Evolutionary conservation across 2,113 vertebrate genomes (phyloP), one percentile per base, ranked within the genome.

Genomic region (Gasterosteus aculeatus): DNA sequence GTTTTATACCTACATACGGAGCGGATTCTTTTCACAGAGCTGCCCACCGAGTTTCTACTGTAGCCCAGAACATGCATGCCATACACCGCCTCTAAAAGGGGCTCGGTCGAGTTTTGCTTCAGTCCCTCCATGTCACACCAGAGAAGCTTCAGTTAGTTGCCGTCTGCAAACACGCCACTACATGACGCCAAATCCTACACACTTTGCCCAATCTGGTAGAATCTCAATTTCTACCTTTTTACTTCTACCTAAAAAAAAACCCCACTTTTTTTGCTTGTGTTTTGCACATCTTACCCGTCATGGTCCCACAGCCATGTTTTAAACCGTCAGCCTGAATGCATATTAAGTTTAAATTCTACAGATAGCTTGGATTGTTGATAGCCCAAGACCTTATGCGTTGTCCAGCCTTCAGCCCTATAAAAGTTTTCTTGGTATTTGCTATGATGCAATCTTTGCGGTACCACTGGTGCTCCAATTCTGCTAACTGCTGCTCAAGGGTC

Each of bases 401-500:
- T 11, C 38, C 1, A 26, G 0, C n/a, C 7, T 46, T 41, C 8
- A 44, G 0, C 22, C 7, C 22, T 47, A 33, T 44, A 68, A 16
- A 29, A 35, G 7, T 41, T n/a, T 56, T 1, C 38, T 60, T n/a
- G 7, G 26, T 65, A 14, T 82, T 75, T 60, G 3, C 51, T 73
- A 2, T 54, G 56, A 72, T 71, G 44, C 71, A 57, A 38, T 49
- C 8, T 22, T 1, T 31, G 16, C 26, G 54, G 11, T 62, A 51
- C 65, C 18, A 19, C 69, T 61, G 53, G 41, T 54, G 60, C 56
- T 72, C 22, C 68, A 51, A 4, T 46, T 79, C 41, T 41, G n/a
- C 9, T 8, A 38, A 12, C 60, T 29, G 2, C 66, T 64, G 68
- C 78, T 72, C 69, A 68, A 66, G 67, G 87, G 89, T 90, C 85